Percentiles rank a stretch among this genome's conserved stretches.
Evolutionary conservation across 2,888 invertebrate genomes (phyloP).

Genomic region (Dolomedes plantarius): DNA sequence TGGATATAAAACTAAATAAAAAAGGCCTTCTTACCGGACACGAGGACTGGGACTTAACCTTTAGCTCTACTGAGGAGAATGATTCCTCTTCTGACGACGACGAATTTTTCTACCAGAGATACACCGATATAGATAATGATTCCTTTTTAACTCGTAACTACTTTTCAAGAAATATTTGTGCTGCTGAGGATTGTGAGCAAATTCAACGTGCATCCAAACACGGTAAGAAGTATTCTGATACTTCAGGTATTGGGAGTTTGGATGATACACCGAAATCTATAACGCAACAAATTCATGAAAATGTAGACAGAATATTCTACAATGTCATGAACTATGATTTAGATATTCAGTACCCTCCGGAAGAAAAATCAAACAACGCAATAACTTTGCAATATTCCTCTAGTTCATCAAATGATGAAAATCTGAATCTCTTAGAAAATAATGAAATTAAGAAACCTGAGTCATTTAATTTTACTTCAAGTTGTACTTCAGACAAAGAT

Average conservation of each 20-base stretch:
- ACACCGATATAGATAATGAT: background rate
- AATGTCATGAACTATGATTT: background rate
- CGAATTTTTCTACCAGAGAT: conserved; percentile 23
- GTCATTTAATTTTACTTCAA: background rate
- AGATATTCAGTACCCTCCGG: background rate
- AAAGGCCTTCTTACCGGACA: background rate
- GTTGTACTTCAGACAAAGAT: background rate
- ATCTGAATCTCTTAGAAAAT: background rate
- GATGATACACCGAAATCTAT: background rate
- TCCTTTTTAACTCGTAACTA: background rate
- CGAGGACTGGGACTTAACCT: conserved; percentile 55
- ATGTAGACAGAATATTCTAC: background rate
- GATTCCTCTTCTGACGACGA: conserved; percentile 13
- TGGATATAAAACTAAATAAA: conserved; percentile 36
- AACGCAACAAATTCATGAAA: background rate
- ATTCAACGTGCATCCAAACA: background rate
- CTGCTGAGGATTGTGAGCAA: background rate
- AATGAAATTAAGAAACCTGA: background rate
- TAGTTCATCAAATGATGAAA: background rate
- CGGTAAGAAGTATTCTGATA: background rate
- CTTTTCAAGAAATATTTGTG: background rate
- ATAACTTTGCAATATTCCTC: background rate
- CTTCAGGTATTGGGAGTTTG: background rate
- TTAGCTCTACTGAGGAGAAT: conserved; percentile 37
- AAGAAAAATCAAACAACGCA: background rate